Evolutionary conservation across 2,888 invertebrate genomes (phyloP), one percentile per base, ranked within the genome.

Genomic region (Calliopum simillimum): DNA sequence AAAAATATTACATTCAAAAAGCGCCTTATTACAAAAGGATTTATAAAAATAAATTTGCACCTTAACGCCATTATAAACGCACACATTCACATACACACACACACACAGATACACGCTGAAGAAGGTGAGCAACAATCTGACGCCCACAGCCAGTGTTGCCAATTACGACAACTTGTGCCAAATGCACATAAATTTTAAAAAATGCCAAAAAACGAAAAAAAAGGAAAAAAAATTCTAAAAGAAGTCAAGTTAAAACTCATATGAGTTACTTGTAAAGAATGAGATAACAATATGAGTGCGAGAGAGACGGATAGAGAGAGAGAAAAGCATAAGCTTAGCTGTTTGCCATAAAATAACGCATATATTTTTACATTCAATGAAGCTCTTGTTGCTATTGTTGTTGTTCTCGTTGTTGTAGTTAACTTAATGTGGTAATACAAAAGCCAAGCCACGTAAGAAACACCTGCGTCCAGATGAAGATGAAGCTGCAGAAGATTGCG

Each of bases 61-160:
- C 81, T 81, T 82, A 79, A 79, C 80, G 82, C 81, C 80, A 81
- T 81, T 81, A 80, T 80, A 81, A 78, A 79, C 74, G 72, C 73
- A 73, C 74, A 59, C 73, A 59, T 14, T n/a, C n/a, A n/a, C n/a
- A n/a, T n/a, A n/a, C 49, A 76, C 70, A 72, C 76, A 73, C 73
- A 65, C 67, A 56, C 51, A 44, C 55, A 64, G 46, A 33, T 51
- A n/a, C 47, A 14, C 14, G 46, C n/a, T 46, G 21, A 14, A 2
- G 14, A 6, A 14, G 49, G 47, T 14, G 12, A 14, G 8, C 25
- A 63, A 21, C 21, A 19, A 12, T 14, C 55, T 14, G 11, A 4
- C 23, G 21, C 23, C 47, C 21, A 56, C 43, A 70, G 73, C 75
- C 76, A 80, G 81, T 77, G 80, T 80, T 81, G 80, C 81, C 80